These are phyloP conservation scores for Neuroterus valhalla DNA, from an alignment of 1,140 invertebrate species.

Conservation along the genomic window DNA sequence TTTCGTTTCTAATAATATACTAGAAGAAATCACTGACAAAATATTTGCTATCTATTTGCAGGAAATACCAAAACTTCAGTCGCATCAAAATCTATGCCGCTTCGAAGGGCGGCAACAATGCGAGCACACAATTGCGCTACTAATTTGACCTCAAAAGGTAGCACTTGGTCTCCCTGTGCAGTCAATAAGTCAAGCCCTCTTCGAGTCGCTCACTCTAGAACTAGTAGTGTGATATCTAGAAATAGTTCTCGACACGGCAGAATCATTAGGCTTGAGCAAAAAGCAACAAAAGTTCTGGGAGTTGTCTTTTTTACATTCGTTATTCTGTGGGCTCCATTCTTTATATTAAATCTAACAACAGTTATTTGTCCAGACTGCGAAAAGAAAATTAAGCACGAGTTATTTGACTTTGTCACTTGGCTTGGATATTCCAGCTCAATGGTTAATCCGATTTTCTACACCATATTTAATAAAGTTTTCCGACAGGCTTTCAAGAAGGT, in stretches of 20 bases:
- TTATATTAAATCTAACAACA: conserved; percentile 89
- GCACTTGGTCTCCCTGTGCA: conserved; percentile 71
- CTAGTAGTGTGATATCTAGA: conserved; percentile 86
- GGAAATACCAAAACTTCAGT: conserved; percentile 71
- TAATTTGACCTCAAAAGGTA: conserved; percentile 55
- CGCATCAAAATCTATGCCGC: conserved; percentile 68
- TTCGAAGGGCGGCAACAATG: conserved; percentile 77
- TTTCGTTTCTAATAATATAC: background rate
- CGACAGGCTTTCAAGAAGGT: conserved; percentile 93
- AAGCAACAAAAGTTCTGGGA: conserved; percentile 94
- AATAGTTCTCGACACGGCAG: conserved; percentile 87
- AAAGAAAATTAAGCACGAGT: conserved; percentile 82
- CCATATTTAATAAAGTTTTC: conserved; percentile 96
- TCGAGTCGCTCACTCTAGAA: conserved; percentile 81
- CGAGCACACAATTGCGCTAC: conserved; percentile 75
- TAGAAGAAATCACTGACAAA: background rate
- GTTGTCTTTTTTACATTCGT: conserved; percentile 96
- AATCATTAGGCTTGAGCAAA: conserved; percentile 90
- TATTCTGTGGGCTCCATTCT: conserved; percentile 95
- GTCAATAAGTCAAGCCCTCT: conserved; percentile 62
- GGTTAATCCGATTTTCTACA: conserved; percentile 96
- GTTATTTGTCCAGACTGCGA: conserved; percentile 87
- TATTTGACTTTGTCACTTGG: conserved; percentile 92
- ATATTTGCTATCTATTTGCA: conserved; percentile 36
- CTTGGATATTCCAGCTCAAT: conserved; percentile 94